These are phyloP conservation scores for Platycheirus rosarum DNA, from an alignment of 2,888 invertebrate genomes.

Conservation along the genomic window DNA sequence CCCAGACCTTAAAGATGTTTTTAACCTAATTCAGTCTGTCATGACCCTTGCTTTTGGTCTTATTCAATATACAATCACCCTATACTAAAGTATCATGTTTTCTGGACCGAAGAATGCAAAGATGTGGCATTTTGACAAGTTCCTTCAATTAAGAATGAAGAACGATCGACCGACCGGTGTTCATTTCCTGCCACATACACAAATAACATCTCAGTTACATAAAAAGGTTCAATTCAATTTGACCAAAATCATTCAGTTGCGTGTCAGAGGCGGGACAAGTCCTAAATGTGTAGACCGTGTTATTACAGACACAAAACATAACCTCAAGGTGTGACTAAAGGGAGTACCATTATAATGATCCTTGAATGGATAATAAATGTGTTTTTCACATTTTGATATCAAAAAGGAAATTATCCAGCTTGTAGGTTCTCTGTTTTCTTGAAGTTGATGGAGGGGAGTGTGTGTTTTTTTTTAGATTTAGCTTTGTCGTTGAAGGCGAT, in stretches of 20 bases:
- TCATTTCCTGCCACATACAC: constrained; percentile 12
- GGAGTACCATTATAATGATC: constrained; percentile 66
- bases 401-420: constrained; percentile 36
- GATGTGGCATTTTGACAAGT: constrained; percentile 49
- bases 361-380: constrained; percentile 70
- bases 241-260: constrained; percentile 11
- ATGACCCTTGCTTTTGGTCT: no score
- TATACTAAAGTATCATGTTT: background rate
- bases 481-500: constrained; percentile 36
- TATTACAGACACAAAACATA: background rate
- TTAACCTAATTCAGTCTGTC: no score
- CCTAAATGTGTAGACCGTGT: constrained; percentile 19
- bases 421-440: constrained; percentile 29
- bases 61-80: background rate
- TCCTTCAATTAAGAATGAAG: constrained; percentile 56
- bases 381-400: constrained; percentile 17
- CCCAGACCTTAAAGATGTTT: no score
- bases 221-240: constrained; percentile 36
- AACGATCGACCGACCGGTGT: no score
- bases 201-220: constrained; percentile 18
- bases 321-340: constrained; percentile 27
- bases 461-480: constrained; percentile 5
- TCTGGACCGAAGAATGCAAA: background rate
- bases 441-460: background rate
- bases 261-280: constrained; percentile 2